These are phyloP conservation scores for Vulpes lagopus DNA, from an alignment of 2,113 vertebrate genomes.

Conservation along the genomic window DNA sequence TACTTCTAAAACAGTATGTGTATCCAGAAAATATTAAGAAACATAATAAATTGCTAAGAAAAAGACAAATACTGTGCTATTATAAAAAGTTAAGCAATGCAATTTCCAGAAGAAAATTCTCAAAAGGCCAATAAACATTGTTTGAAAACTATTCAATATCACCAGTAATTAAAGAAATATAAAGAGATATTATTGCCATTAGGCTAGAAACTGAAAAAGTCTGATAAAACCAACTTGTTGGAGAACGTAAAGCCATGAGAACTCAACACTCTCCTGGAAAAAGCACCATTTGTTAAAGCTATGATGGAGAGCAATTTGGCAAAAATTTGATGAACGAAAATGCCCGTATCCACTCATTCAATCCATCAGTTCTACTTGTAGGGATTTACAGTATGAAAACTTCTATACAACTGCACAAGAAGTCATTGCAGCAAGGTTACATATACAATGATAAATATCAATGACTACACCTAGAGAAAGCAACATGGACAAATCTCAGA, in stretches of 20 bases:
- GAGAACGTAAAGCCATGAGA: not conserved
- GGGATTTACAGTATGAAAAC: not conserved
- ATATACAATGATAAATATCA: not conserved
- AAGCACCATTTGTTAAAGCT: not conserved
- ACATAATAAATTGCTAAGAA: not conserved
- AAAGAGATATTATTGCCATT: not conserved
- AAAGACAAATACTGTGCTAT: not conserved
- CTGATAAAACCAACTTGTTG: slow-evolving; percentile 16
- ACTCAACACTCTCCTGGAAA: not conserved
- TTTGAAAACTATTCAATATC: not conserved
- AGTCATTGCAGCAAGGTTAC: not conserved
- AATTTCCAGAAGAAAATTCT: not conserved
- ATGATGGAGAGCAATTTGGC: not conserved
- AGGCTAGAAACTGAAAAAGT: not conserved
- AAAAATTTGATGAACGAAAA: not conserved
- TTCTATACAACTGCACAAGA: not conserved
- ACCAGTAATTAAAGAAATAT: not conserved
- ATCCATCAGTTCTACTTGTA: not conserved
- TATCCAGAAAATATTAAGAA: not conserved
- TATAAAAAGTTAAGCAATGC: not conserved
- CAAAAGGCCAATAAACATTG: not conserved
- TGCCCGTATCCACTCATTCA: not conserved
- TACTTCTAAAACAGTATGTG: not conserved
- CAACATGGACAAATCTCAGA: not conserved
- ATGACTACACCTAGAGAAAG: not conserved